A percentile compares a stretch with the other conserved stretches of the same genome.
Evolutionary conservation across 2,113 vertebrate genomes (phyloP).

Genomic region (Haplochromis vanheusdeni): DNA sequence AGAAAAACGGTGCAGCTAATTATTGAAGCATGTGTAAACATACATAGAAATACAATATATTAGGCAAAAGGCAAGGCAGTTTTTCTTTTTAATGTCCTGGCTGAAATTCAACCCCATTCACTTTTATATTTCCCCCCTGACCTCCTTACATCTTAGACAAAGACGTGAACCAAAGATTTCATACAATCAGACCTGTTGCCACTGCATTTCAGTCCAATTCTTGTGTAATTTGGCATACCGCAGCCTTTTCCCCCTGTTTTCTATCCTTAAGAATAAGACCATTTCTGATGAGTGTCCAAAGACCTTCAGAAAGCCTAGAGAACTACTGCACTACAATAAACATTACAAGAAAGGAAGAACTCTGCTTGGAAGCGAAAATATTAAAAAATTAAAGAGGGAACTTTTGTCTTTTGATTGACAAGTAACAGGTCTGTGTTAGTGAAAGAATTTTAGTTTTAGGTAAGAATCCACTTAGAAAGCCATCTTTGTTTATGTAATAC

Average conservation of each 20-base stretch:
- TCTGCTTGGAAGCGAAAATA: neutral
- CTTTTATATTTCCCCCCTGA: neutral
- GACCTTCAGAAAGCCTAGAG: neutral
- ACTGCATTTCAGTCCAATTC: neutral
- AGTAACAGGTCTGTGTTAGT: neutral
- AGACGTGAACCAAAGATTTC: neutral
- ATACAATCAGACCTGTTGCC: neutral
- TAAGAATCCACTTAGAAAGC: neutral
- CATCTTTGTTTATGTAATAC: neutral
- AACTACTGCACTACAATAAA: neutral
- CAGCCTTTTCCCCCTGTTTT: neutral
- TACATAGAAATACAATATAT: neutral
- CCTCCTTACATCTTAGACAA: neutral
- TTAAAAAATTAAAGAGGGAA: neutral
- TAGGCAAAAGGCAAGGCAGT: neutral
- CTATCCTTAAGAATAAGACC: neutral
- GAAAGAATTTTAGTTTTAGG: neutral
- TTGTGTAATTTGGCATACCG: neutral
- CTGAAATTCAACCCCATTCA: neutral
- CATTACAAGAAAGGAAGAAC: neutral
- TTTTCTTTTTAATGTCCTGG: neutral
- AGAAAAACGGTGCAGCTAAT: neutral
- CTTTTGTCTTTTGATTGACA: neutral
- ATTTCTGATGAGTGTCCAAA: neutral
- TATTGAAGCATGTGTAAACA: neutral